phyloP scores from a whole-genome alignment of 1,140 invertebrate species.

The Reticulitermes speratus region DNA sequence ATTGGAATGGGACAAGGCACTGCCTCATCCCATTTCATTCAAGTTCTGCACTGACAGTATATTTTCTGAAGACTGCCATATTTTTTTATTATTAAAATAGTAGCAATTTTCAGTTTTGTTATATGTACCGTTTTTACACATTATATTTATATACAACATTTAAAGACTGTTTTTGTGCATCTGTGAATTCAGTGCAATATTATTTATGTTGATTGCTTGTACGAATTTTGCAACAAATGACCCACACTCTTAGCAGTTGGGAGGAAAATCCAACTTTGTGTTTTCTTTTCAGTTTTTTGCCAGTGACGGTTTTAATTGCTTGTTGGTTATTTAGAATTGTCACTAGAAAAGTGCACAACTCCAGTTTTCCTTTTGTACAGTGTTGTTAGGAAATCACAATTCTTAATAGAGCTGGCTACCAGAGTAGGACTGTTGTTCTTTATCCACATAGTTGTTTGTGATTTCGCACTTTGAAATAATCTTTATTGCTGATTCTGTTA shows the following conservation, averaged over 20 bases:
- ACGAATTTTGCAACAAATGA: background rate
- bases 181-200: slow-evolving; percentile 34
- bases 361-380: background rate
- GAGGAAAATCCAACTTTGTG: slow-evolving; percentile 17
- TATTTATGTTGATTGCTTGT: slow-evolving; percentile 31
- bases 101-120: slow-evolving; percentile 19
- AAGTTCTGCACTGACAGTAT: slow-evolving; percentile 19
- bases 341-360: background rate
- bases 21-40: background rate
- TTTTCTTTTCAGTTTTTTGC: background rate
- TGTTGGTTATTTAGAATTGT: background rate
- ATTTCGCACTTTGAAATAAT: slow-evolving; percentile 5
- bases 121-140: slow-evolving; percentile 27
- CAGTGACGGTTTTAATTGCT: background rate
- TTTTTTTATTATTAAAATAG: slow-evolving; percentile 22
- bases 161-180: slow-evolving; percentile 31
- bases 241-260: slow-evolving; percentile 1
- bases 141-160: slow-evolving; percentile 29
- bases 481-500: background rate
- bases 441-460: slow-evolving; percentile 4
- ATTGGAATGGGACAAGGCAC: background rate
- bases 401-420: background rate
- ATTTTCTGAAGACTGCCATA: slow-evolving; percentile 18
- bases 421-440: background rate
- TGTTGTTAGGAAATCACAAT: background rate